Evolutionary conservation across 1,140 invertebrate species (phyloP).

Genomic region (Drosophila guanche): DNA sequence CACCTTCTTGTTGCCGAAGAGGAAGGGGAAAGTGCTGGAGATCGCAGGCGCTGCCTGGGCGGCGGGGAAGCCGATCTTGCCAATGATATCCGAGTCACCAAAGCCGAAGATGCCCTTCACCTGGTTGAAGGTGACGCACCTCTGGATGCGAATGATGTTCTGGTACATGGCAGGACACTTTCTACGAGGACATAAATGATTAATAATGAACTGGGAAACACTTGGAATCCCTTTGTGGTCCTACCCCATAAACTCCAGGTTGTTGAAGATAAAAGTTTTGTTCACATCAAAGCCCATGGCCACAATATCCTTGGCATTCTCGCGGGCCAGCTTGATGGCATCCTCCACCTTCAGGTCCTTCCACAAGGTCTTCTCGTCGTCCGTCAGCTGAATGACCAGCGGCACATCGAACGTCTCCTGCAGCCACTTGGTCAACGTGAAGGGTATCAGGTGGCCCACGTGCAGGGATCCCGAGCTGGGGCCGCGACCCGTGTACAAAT

Average conservation of each 20-base stretch:
- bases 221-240: constrained; percentile 24
- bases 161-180: constrained; percentile 95
- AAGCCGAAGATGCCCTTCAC: constrained; percentile 99
- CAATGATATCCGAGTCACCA: constrained; percentile 96
- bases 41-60: constrained; percentile 98
- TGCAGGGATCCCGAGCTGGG: constrained; percentile 98
- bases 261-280: constrained; percentile 99
- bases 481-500: constrained; percentile 98
- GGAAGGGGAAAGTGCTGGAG: constrained; percentile 97
- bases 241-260: constrained; percentile 97
- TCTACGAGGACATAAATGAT: constrained; percentile 83
- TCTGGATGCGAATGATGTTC: constrained; percentile 96
- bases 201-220: too few species aligned
- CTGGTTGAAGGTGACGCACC: constrained; percentile 98
- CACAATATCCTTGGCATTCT: constrained; percentile 99
- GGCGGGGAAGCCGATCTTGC: constrained; percentile 98
- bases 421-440: constrained; percentile 98
- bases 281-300: constrained; percentile 97
- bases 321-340: constrained; percentile 91
- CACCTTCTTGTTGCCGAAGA: constrained; percentile 93
- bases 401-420: constrained; percentile 99
- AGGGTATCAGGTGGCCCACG: constrained; percentile 98
- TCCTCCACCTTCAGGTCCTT: constrained; percentile 97
- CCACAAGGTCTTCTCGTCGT: constrained; percentile 99
- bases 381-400: constrained; percentile 97